Conservation (phyloP, 1,140 invertebrate species). For the Hypothenemus hampei region DNA sequence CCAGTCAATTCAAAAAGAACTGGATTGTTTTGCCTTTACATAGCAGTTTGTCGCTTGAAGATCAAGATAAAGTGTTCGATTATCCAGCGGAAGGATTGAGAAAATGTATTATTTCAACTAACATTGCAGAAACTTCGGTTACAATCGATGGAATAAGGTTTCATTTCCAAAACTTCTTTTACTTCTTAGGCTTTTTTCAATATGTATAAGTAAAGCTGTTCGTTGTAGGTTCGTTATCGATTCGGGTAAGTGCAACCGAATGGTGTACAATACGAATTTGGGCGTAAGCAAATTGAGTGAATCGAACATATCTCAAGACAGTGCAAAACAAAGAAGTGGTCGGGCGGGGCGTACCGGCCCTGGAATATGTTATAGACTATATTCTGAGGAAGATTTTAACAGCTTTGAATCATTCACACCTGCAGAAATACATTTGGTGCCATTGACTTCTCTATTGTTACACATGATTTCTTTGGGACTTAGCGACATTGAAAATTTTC, state of each 20-base stretch:
- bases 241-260: conserved; percentile 95
- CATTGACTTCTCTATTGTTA: conserved; percentile 86
- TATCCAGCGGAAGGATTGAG: conserved; percentile 90
- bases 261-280: conserved; percentile 86
- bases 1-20: conserved; percentile 66
- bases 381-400: conserved; percentile 66
- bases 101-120: conserved; percentile 98
- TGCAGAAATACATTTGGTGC: conserved; percentile 74
- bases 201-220: not conserved
- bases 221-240: conserved; percentile 85
- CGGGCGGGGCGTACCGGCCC: conserved; percentile 82
- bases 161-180: no score
- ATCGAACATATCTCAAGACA: conserved; percentile 84
- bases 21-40: conserved; percentile 97
- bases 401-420: conserved; percentile 70
- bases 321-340: conserved; percentile 88
- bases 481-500: conserved; percentile 86
- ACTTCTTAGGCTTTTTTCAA: no score
- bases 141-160: conserved; percentile 90
- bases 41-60: conserved; percentile 84
- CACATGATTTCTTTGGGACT: conserved; percentile 95
- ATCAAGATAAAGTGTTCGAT: conserved; percentile 98
- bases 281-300: conserved; percentile 63
- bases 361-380: conserved; percentile 78
- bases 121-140: conserved; percentile 98